Evolutionary conservation across 2,113 vertebrate species (phyloP), one percentile per base, ranked within the genome.

Genomic region (Spilogale gracilis): DNA sequence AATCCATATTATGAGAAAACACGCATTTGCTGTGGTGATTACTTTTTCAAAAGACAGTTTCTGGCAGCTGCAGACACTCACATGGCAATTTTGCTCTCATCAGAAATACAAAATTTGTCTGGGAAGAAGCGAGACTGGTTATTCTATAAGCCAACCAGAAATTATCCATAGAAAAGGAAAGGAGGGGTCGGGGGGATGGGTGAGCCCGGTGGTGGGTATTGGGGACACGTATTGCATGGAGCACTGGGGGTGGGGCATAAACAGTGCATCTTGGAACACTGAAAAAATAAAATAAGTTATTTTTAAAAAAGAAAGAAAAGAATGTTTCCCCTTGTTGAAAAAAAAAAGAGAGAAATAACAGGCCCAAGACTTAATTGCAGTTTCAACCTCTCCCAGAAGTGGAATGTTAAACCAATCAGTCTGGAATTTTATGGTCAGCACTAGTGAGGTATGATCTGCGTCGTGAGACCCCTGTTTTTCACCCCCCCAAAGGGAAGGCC

Each of bases 41-140:
- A 97, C 93, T 94, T 97, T 95, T 91, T 94, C 61, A 91, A 91
- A 97, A 97, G 32, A 86, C 61, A 91, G 69, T 96, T 81, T 97
- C 84, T 96, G 79, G 54, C 87, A 97, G 91, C 93, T 97, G 80
- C 9, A 69, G 20, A 23, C 87, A 90, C 92, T 96, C n/a, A 65
- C 38, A 86, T 27, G 85, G 63, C 38, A 94, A 92, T 92, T 96
- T 97, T 97, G 30, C 60, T 93, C 56, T 95, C 65, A 60, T 95
- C 69, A 71, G 58, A 95, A 95, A 85, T 73, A 92, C 32, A 94
- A 92, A 95, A 95, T 27, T 93, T 97, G 48, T 32, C 85, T 97
- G 32, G 25, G 81, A 97, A 98, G n/a, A 94, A 96, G 95, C 87
- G 25, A 93, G 25, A 52, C 58, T 50, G 58, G 30, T 90, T 97